A percentile compares a stretch with the other conserved stretches of the same genome.
phyloP scores from a whole-genome alignment of 2,113 vertebrate genomes.

The Leptobrachium leishanense region DNA sequence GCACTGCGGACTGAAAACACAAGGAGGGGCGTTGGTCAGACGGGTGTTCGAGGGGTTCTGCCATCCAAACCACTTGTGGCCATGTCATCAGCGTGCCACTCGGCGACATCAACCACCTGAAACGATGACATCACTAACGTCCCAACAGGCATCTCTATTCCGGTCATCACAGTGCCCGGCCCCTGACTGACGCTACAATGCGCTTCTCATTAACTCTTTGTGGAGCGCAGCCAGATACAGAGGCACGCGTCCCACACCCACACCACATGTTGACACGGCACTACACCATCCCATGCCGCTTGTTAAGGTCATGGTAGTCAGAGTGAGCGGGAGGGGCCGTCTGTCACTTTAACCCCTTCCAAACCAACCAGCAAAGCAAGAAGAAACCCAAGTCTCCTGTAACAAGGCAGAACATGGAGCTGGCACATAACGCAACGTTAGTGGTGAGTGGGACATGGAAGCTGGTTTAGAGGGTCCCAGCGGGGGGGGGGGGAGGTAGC shows the following conservation, averaged over 20 bases:
- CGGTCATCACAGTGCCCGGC: too few species aligned
- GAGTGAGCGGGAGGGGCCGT: not conserved
- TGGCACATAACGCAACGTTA: not conserved
- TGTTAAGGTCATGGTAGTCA: not conserved
- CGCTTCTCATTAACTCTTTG: not conserved
- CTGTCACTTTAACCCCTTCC: not conserved
- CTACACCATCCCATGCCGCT: constrained; percentile 2
- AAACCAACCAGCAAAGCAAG: too few species aligned
- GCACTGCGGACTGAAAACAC: constrained; percentile 84
- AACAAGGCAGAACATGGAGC: not conserved
- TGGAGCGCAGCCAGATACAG: not conserved
- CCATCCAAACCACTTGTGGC: too few species aligned
- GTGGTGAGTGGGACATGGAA: constrained; percentile 40
- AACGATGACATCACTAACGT: too few species aligned
- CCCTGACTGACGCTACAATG: too few species aligned
- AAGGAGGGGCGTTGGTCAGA: constrained; percentile 5
- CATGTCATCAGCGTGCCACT: too few species aligned
- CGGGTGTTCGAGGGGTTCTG: too few species aligned
- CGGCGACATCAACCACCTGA: too few species aligned
- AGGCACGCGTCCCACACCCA: not conserved
- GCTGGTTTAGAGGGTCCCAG: constrained; percentile 58
- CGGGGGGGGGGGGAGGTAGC: constrained; percentile 20
- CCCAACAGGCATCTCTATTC: too few species aligned
- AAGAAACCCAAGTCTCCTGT: not conserved
- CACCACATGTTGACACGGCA: constrained; percentile 51